Base-by-base conservation (phyloP, 2,113 vertebrate genomes). In the Oenanthe melanoleuca region DNA sequence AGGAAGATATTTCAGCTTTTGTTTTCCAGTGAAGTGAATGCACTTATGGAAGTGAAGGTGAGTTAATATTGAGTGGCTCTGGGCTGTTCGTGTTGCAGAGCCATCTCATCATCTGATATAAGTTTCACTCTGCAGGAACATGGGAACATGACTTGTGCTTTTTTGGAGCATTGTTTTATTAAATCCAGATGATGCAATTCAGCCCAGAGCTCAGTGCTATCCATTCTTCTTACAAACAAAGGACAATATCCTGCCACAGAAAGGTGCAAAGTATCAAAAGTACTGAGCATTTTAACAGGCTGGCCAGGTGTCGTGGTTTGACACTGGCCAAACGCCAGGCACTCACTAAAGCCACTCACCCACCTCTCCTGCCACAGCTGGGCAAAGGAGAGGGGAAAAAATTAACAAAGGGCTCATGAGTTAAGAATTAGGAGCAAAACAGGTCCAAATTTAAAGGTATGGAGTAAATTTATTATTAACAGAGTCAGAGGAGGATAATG, bases 1-100 rank as follows among this genome's bases (percentile, higher is more conserved):
- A 92, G 59, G 59, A 88, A 89, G 67, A 29, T 44, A 55, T 80
- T 96, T 88, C 79, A 90, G 55, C 63, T 70, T 66, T 90, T 86
- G 79, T 66, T 82, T 93, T 90, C 67, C 52, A 83, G 38, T 50
- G 26, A 86, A 80, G 34, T 69, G 45, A 88, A 88, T 20, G n/a
- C 42, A 47, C 12, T 92, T 24, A 37, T 38, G 75, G 90, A 90
- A 77, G 67, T 15, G 47, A 77, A 93, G 55, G 88, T 13, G 7
- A 66, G 71, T 65, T 90, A 80, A 86, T 83, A 70, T 0, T 83
- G 71, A 95, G 71, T 77, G 74, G 52, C 87, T 95, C 92, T 77
- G 71, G 56, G 74, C 74, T 73, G 82, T 86, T 73, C 2, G 59
- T 55, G 38, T 77, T 83, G 60, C 67, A 60, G 59, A 89, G 71